These are phyloP conservation scores for Drosophila gunungcola DNA, from an alignment of 1,140 invertebrate species.

Conservation along the genomic window DNA sequence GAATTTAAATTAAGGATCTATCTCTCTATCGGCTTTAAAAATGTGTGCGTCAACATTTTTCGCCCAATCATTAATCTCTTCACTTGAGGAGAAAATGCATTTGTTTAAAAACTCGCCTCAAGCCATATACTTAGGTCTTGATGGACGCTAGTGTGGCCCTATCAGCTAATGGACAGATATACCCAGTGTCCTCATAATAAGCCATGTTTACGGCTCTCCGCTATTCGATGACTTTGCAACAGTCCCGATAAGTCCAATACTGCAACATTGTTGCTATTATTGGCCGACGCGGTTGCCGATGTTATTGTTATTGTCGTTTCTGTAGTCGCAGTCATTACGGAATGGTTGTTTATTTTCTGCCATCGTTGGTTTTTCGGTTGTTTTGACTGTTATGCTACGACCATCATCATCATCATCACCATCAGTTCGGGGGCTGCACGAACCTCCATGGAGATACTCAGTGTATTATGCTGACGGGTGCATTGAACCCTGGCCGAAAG, in stretches of 20 bases:
- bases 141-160: constrained; percentile 15
- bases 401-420: constrained; percentile 51
- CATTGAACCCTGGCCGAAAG: constrained; percentile 72
- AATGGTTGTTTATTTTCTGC: constrained; percentile 56
- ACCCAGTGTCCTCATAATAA: constrained; percentile 41
- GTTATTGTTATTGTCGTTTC: constrained; percentile 36
- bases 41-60: too few relatives aligned
- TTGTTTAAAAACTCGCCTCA: background rate
- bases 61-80: too few relatives aligned
- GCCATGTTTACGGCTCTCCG: constrained; percentile 35
- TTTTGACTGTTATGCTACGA: constrained; percentile 54
- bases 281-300: constrained; percentile 31
- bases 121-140: constrained; percentile 16
- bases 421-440: constrained; percentile 56
- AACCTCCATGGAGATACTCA: constrained; percentile 34
- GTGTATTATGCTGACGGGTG: constrained; percentile 34
- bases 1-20: too few relatives aligned
- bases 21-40: too few relatives aligned
- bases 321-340: constrained; percentile 41
- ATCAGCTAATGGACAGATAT: constrained; percentile 33
- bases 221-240: constrained; percentile 13
- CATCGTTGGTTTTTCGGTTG: constrained; percentile 49
- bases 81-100: background rate
- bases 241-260: constrained; percentile 26
- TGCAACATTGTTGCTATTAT: constrained; percentile 50